Evolutionary conservation across 2,797 vertebrate species (phyloP), one percentile per base, ranked within the genome.

Genomic region (Pseudomugil tenellus): DNA sequence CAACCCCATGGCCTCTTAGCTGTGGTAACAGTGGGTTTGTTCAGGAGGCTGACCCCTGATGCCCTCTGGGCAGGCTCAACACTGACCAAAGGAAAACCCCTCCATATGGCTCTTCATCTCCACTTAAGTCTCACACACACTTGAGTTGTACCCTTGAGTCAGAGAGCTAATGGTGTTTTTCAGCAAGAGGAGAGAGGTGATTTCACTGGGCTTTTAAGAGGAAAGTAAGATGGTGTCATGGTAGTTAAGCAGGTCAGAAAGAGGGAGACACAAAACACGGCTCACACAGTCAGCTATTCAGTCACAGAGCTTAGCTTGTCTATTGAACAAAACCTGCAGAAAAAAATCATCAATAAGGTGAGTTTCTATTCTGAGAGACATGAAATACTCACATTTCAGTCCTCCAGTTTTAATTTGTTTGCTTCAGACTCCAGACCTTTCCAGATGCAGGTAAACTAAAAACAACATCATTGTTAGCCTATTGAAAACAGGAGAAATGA

Each of bases 1-100:
- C 68, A 57, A 67, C 69, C 14, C 83, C 7, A 9, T 68, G 67
- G 82, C 86, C 87, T 79, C 78, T 83, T 80, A 69, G 74, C 84
- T 25, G 63, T 68, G 74, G 70, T 80, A 94, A 94, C 93, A 94
- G 91, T 92, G 88, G 90, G 85, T 87, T 92, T 89, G 92, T 93
- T 94, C 87, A 92, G 85, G 73, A 80, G 52, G 64, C 25, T 92
- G 91, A 94, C 91, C 93, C 84, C 84, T 61, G 67, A 74, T 86
- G 83, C 84, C 93, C 91, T 77, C 66, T 83, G 89, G 93, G 89
- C 89, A 83, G 86, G 89, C 91, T 92, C 86, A 91, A 79, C 72
- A 75, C 85, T 92, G 92, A 92, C 91, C 92, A 91, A 86, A 92
- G 91, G 84, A 68, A 84, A 85, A 84, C 31, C 72, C 67, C 78